These are phyloP conservation scores for Calliopsis andreniformis DNA, from an alignment of 1,140 invertebrate genomes.

Conservation along the genomic window DNA sequence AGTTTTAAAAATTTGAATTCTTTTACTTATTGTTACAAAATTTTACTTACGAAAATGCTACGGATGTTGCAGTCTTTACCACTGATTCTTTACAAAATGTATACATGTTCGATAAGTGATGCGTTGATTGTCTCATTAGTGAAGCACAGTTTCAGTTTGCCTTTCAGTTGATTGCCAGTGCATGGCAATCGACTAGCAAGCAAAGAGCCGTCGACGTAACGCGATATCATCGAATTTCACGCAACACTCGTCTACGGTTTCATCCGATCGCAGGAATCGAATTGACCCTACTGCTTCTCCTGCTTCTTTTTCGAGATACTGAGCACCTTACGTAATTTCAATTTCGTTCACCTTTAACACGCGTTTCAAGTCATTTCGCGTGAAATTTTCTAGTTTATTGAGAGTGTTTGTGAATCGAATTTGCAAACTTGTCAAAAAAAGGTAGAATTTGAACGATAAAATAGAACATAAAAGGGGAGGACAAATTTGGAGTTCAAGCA, in stretches of 20 bases:
- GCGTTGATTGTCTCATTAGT: constrained; percentile 25
- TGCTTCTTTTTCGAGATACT: constrained; percentile 22
- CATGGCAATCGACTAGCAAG: constrained; percentile 45
- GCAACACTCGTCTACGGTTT: constrained; percentile 34
- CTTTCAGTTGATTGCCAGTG: constrained; percentile 49
- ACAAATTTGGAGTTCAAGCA: constrained; percentile 4
- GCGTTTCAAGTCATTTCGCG: not conserved
- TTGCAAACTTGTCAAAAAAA: too few species aligned
- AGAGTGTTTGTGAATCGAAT: too few species aligned
- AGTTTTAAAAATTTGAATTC: too few species aligned
- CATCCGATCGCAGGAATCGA: constrained; percentile 21
- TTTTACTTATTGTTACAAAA: too few species aligned
- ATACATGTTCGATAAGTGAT: not conserved
- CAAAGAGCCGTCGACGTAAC: constrained; percentile 52
- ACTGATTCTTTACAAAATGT: not conserved
- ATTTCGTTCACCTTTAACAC: not conserved
- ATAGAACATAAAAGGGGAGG: not conserved
- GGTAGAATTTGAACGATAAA: not conserved
- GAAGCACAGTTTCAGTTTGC: constrained; percentile 48
- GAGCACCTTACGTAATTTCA: not conserved
- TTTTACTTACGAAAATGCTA: too few species aligned
- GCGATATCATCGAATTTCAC: constrained; percentile 47
- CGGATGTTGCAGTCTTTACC: too few species aligned
- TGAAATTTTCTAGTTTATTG: too few species aligned
- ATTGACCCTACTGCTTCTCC: constrained; percentile 45